Evolutionary conservation across 92 coral and sea anemone genomes (phyloP).

Genomic region (Siderastrea radians): DNA sequence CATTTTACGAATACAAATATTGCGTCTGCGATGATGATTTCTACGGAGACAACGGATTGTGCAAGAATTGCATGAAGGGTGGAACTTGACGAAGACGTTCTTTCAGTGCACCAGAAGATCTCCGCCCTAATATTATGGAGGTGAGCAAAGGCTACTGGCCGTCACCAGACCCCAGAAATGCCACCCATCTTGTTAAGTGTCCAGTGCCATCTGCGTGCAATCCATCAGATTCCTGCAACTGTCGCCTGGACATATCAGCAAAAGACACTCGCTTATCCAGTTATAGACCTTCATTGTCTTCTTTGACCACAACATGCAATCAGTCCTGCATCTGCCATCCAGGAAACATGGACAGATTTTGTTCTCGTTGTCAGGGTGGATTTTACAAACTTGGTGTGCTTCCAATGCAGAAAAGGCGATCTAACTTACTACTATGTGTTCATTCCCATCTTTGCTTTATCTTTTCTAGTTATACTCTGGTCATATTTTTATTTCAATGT

Average conservation of each 20-base stretch:
- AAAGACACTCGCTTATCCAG: background rate
- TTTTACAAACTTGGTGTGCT: conserved; percentile 70
- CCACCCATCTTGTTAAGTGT: conserved; percentile 62
- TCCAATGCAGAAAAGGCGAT: conserved; percentile 51
- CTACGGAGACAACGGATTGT: conserved; percentile 64
- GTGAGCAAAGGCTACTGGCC: conserved; percentile 68
- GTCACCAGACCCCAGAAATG: conserved; percentile 58
- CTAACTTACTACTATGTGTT: conserved; percentile 35
- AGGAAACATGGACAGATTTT: conserved; percentile 73
- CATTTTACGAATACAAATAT: conserved; percentile 53
- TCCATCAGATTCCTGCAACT: conserved; percentile 58
- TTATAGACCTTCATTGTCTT: background rate
- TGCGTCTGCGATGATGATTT: conserved; percentile 73
- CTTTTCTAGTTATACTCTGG: conserved; percentile 60
- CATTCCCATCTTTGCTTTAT: conserved; percentile 48
- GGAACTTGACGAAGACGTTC: conserved; percentile 16
- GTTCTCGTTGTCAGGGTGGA: conserved; percentile 63
- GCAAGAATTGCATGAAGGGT: conserved; percentile 60
- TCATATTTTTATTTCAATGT: conserved; percentile 29
- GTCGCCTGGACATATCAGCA: conserved; percentile 22
- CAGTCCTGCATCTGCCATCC: conserved; percentile 56
- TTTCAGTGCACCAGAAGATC: conserved; percentile 12
- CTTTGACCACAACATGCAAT: conserved; percentile 54
- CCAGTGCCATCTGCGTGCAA: conserved; percentile 61
- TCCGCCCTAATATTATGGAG: conserved; percentile 51